These are phyloP conservation scores for Drosophila trichaetosa DNA, from an alignment of 2,888 invertebrate genomes.

Conservation along the genomic window DNA sequence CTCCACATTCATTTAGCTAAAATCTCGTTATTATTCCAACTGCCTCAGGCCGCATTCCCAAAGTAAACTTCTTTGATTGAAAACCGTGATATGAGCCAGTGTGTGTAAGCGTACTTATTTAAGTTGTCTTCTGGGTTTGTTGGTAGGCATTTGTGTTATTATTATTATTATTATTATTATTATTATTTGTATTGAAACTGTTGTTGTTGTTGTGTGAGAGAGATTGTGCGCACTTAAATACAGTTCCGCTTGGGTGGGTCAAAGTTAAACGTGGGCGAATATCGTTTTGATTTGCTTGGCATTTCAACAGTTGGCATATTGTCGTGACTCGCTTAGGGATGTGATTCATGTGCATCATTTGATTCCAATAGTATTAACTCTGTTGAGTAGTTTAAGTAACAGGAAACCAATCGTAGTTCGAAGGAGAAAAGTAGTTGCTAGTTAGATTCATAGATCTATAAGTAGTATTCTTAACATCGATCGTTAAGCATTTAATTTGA, in stretches of 20 bases:
- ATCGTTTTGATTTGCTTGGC: slow-evolving; percentile 43
- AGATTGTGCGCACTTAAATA: slow-evolving; percentile 7
- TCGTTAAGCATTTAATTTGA: slow-evolving; percentile 17
- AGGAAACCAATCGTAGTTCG: slow-evolving; percentile 65
- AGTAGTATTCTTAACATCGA: slow-evolving; percentile 28
- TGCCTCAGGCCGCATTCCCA: slow-evolving; percentile 12
- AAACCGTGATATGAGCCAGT: slow-evolving; percentile 27
- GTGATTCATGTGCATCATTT: slow-evolving; percentile 14
- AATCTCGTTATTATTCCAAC: slow-evolving; percentile 3
- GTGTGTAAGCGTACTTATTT: background rate
- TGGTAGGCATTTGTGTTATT: background rate
- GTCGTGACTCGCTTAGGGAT: slow-evolving; percentile 20
- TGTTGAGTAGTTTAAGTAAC: slow-evolving; percentile 22
- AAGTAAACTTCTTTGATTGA: slow-evolving; percentile 7
- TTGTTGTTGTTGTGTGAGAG: background rate
- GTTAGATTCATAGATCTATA: slow-evolving; percentile 21
- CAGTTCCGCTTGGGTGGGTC: slow-evolving; percentile 53
- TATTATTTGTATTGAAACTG: slow-evolving; percentile 1
- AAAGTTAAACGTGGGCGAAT: slow-evolving; percentile 55
- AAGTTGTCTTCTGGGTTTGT: background rate
- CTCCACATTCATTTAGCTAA: slow-evolving; percentile 1
- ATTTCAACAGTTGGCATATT: slow-evolving; percentile 38
- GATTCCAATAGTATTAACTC: slow-evolving; percentile 7
- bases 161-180: background rate
- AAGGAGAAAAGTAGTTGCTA: slow-evolving; percentile 42